Evolutionary conservation across 2,797 vertebrate species (phyloP).

Genomic region (Microhierax caerulescens): DNA sequence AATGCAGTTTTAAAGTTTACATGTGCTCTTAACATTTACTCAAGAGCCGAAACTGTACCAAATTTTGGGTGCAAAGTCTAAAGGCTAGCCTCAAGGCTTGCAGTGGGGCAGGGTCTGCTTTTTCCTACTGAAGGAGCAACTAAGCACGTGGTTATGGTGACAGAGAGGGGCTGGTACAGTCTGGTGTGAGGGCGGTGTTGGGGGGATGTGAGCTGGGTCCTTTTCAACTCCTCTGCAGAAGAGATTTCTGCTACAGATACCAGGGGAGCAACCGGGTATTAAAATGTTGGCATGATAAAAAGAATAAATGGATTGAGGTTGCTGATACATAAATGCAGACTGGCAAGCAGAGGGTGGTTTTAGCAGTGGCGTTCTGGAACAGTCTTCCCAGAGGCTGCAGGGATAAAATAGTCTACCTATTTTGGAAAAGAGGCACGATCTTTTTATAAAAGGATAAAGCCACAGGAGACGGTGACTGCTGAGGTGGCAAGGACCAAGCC

Average conservation of each 20-base stretch:
- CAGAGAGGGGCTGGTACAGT: background rate
- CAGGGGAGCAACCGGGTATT: background rate
- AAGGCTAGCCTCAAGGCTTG: background rate
- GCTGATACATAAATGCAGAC: background rate
- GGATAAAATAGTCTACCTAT: constrained; percentile 36
- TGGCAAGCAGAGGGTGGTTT: background rate
- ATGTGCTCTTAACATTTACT: background rate
- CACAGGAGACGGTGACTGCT: background rate
- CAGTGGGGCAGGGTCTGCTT: background rate
- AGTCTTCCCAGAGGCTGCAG: background rate
- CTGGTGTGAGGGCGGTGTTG: background rate
- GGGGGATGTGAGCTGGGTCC: background rate
- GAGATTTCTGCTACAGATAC: background rate
- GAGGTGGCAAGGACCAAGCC: background rate
- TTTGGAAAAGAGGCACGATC: constrained; percentile 7
- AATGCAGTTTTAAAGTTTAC: background rate
- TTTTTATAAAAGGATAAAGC: constrained; percentile 44
- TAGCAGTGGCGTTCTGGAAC: constrained; percentile 20
- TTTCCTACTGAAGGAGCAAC: background rate
- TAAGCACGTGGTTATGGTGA: background rate
- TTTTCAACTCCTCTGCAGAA: background rate
- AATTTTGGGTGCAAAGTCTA: background rate
- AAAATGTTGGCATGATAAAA: background rate
- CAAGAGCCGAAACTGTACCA: background rate
- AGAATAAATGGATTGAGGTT: background rate